A percentile compares a stretch with the other conserved stretches of the same genome.
phyloP scores from a whole-genome alignment of 2,797 vertebrate genomes.

The Acomys russatus region DNA sequence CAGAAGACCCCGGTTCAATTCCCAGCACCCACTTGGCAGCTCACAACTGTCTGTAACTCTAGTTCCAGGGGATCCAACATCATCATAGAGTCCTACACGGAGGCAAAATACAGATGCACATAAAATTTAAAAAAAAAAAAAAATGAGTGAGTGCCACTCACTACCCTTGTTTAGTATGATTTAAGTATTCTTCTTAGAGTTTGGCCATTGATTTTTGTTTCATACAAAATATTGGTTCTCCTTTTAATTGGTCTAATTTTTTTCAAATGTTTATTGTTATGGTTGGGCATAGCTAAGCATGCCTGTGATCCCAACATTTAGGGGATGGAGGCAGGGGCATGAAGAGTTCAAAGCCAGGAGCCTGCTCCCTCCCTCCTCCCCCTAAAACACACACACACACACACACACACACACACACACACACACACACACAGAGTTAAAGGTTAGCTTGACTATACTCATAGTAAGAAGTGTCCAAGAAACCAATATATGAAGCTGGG shows the following conservation, averaged over 20 bases:
- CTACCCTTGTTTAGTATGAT: not conserved
- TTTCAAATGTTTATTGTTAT: not conserved
- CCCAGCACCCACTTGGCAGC: no score
- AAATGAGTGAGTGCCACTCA: not conserved
- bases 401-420: no score
- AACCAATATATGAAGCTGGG: not conserved
- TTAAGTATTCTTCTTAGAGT: not conserved
- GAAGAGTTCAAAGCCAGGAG: not conserved
- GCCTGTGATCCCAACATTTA: not conserved
- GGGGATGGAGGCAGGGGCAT: not conserved
- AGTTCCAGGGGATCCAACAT: no score
- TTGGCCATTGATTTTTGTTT: conserved; percentile 6
- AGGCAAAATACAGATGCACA: no score
- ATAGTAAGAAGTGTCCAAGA: not conserved
- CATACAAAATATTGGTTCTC: not conserved
- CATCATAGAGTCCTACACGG: no score
- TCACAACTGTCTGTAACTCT: no score
- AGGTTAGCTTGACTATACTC: not conserved
- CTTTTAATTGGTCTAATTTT: not conserved
- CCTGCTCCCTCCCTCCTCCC: no score
- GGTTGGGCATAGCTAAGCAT: not conserved
- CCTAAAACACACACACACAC: no score
- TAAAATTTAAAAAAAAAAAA: no score
- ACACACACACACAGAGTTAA: not conserved
- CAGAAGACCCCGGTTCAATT: no score